Percentiles rank a stretch among this genome's conserved stretches.
Conservation (phyloP, 2,113 vertebrate genomes). For the Lycocorax pyrrhopterus region DNA sequence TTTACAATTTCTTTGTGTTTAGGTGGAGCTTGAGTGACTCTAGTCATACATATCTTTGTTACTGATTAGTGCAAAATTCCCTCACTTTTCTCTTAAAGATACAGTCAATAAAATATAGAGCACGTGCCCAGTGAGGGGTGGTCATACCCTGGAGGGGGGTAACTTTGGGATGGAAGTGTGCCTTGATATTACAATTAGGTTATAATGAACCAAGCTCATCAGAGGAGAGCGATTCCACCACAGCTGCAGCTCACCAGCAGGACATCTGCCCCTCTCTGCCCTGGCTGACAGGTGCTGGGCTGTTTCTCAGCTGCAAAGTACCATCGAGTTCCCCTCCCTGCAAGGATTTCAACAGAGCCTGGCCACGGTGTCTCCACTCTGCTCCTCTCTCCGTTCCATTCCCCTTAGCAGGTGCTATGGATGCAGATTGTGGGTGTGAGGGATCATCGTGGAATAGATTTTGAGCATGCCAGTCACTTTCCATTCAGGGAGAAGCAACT, state of each 20-base stretch:
- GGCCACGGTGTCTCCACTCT: not conserved
- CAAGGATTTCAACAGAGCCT: not conserved
- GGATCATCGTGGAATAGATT: not conserved
- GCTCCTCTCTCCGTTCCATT: not conserved
- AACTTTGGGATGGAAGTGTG: not conserved
- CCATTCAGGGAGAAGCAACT: no score
- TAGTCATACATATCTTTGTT: not conserved
- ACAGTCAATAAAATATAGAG: not conserved
- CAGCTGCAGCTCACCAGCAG: not conserved
- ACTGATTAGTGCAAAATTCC: not conserved
- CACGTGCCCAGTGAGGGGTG: not conserved
- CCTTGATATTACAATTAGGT: not conserved
- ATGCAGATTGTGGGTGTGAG: not conserved
- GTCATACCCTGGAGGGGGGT: accelerated
- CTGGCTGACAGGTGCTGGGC: not conserved
- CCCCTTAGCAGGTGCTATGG: not conserved
- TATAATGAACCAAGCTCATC: not conserved
- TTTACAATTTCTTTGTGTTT: not conserved
- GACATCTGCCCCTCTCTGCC: not conserved
- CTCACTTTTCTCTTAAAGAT: not conserved
- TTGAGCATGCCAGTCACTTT: not conserved
- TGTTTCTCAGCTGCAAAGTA: not conserved
- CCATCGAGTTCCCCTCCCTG: not conserved
- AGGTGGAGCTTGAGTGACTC: not conserved
- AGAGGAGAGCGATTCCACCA: not conserved